Percentiles rank a stretch among this genome's conserved stretches.
Conservation (phyloP, 2,113 vertebrate species). For the Petaurus breviceps region DNA sequence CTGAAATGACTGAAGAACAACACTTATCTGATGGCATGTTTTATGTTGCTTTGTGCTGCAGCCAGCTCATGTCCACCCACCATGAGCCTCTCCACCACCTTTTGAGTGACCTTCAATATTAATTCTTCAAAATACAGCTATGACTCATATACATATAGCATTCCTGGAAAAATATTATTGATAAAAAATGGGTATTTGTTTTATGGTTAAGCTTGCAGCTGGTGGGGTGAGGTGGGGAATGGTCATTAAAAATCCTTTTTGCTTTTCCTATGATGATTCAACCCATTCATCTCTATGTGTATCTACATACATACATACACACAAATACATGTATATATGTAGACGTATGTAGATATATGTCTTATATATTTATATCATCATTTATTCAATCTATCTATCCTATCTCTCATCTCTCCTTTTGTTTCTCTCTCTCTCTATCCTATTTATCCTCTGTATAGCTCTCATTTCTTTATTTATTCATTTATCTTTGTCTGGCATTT, state of each 20-base stretch:
- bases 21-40: not conserved
- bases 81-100: not conserved
- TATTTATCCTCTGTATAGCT: not conserved
- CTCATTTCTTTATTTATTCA: not conserved
- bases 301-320: not conserved
- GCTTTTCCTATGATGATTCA: not conserved
- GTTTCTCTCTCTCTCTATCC: not conserved
- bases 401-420: too few species aligned
- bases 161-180: not conserved
- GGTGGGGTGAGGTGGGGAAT: not conserved
- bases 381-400: not conserved
- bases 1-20: not conserved
- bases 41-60: not conserved
- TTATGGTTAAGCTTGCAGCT: not conserved
- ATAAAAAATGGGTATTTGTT: not conserved
- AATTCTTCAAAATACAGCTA: not conserved
- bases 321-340: not conserved
- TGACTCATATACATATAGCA: not conserved
- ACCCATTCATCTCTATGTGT: not conserved
- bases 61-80: not conserved
- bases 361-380: not conserved
- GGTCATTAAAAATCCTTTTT: not conserved
- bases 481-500: not conserved
- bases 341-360: not conserved
- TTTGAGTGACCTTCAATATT: not conserved